Percentiles rank a stretch among this genome's conserved stretches.
phyloP scores from a whole-genome alignment of 2,888 invertebrate species.

The Drosophila birchii region DNA sequence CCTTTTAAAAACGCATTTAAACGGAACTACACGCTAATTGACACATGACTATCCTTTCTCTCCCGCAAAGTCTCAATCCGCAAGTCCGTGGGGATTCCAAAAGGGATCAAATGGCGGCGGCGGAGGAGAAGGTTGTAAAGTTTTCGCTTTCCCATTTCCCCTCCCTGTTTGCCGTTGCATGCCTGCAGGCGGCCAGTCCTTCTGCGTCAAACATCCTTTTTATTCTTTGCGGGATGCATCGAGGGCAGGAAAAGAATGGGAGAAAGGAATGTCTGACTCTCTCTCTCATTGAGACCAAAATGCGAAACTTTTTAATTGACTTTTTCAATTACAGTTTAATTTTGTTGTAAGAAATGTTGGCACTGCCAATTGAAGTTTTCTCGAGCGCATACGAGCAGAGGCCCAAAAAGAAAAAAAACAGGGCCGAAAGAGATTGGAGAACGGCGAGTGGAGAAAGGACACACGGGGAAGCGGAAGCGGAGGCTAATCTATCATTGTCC shows the following conservation, averaged over 20 bases:
- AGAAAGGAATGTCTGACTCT: conserved; percentile 33
- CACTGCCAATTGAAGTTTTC: conserved; percentile 73
- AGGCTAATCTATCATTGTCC: conserved; percentile 73
- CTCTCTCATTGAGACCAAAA: conserved; percentile 54
- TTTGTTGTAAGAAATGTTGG: conserved; percentile 71
- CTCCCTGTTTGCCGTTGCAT: conserved; percentile 12
- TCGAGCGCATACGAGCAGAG: conserved; percentile 28
- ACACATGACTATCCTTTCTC: conserved; percentile 54
- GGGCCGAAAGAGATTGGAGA: background rate
- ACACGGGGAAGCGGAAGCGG: background rate
- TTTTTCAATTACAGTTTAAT: conserved; percentile 79
- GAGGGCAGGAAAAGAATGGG: conserved; percentile 7
- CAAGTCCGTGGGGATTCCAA: conserved; percentile 7
- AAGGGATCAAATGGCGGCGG: conserved; percentile 1
- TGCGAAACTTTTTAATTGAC: conserved; percentile 78
- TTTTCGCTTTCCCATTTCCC: conserved; percentile 22
- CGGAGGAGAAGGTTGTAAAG: conserved; percentile 9
- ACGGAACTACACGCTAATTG: conserved; percentile 61
- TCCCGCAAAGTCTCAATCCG: conserved; percentile 21
- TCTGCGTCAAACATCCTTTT: conserved; percentile 42
- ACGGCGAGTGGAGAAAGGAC: background rate
- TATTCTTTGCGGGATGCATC: conserved; percentile 11
- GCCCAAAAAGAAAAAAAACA: conserved; percentile 8
- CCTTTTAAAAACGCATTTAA: conserved; percentile 2
- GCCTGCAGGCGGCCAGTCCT: conserved; percentile 42